Percentiles rank a stretch among this genome's conserved stretches.
These are phyloP conservation scores for Thymelicus lineola DNA, from an alignment of 2,888 invertebrate species.

Conservation along the genomic window DNA sequence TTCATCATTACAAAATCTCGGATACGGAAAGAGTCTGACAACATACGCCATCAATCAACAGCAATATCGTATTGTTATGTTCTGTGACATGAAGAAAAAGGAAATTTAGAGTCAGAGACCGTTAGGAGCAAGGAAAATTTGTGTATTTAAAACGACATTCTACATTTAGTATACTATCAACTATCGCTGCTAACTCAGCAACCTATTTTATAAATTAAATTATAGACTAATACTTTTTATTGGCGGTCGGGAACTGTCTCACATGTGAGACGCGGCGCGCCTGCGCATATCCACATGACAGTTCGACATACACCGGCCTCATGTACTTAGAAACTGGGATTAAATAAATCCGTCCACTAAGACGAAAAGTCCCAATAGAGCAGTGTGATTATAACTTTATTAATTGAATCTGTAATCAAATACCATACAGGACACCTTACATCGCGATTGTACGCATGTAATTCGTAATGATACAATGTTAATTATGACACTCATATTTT, in stretches of 20 bases:
- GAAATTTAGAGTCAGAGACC: no score
- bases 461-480: conserved; percentile 29
- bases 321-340: conserved; percentile 59
- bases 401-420: conserved; percentile 45
- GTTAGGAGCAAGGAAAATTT: no score
- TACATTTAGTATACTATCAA: background rate
- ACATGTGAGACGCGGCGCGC: conserved; percentile 61
- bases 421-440: conserved; percentile 37
- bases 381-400: conserved; percentile 51
- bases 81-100: no score
- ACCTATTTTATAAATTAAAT: conserved; percentile 12
- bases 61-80: no score
- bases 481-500: conserved; percentile 37
- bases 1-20: no score
- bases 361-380: conserved; percentile 68
- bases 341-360: conserved; percentile 73
- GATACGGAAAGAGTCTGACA: no score
- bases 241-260: conserved; percentile 38
- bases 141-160: no score
- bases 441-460: conserved; percentile 38
- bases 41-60: no score
- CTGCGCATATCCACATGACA: conserved; percentile 59
- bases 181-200: background rate
- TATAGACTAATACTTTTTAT: conserved; percentile 31
- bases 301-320: conserved; percentile 48